Base-by-base conservation (phyloP, 2,888 invertebrate genomes). In the Rhogogaster chlorosoma region DNA sequence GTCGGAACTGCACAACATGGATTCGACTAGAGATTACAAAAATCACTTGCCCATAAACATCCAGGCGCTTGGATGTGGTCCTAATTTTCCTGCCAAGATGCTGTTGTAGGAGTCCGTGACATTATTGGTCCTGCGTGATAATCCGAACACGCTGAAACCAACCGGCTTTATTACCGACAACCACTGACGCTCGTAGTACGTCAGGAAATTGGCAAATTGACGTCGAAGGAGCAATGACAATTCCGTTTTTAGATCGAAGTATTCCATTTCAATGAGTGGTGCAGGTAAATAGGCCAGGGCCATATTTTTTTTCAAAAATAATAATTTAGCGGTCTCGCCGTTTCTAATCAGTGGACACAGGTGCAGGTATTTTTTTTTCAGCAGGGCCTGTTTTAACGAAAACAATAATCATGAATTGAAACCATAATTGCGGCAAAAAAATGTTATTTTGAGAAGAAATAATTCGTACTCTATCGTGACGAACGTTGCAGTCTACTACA, bases 271-370 rank as follows among this genome's bases (percentile, higher is more conserved):
- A 10, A 73, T 84, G 15, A 36, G 15, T 18, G 42, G 49, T 22
- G 77, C 84, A 9, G 85, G 86, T 71, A 85, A 75, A 57, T 82
- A 86, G 2, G 86, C 85, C 38, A 86, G 70, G 15, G 84, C 86
- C 85, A 85, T 86, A 0, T 82, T 36, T 45, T 82, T 84, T 45
- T 84, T 84, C 12, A 83, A 2, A 53, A 86, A 86, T 42, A 82
- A 22, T 53, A n/a, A n/a, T n/a, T 82, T 85, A 0, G 75, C 85
- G 5, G 3, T 64, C 26, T 64, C 53, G 42, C 80, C 12, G 12
- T 53, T 38, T 32, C 57, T 36, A 2, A 86, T 57, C 6, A 78
- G 12, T 0, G 18, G 42, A 9, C 26, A 36, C 22, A 84, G 49
- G 67, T 64, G 36, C 38, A 84, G 53, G 7, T 32, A 38, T 10